A percentile compares a stretch with the other conserved stretches of the same genome.
Evolutionary conservation across 1,140 invertebrate species (phyloP).

Genomic region (Tetranychus urticae): DNA sequence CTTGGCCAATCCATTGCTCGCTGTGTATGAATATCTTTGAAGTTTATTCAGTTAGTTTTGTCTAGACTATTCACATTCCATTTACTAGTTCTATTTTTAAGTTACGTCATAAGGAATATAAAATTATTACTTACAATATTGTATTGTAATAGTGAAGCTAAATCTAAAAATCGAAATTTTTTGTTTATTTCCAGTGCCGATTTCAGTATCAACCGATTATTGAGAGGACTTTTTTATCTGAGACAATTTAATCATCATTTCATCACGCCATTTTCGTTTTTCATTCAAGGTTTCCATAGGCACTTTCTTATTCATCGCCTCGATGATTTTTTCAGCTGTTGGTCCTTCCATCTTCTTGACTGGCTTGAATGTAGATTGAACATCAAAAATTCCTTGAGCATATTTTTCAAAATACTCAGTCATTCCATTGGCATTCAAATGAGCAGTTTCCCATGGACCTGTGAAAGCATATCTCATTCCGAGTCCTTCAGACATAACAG

Average conservation of each 20-base stretch:
- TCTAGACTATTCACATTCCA: too few species aligned
- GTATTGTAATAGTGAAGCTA: too few species aligned
- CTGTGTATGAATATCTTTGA: too few species aligned
- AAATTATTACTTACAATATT: too few species aligned
- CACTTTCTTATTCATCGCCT: conserved; percentile 42
- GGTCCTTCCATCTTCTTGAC: conserved; percentile 38
- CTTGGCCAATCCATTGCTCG: too few species aligned
- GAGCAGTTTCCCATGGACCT: conserved; percentile 74
- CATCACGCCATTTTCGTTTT: conserved; percentile 54
- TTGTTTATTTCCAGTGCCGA: too few species aligned
- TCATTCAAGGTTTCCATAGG: conserved; percentile 47
- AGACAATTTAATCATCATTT: conserved; percentile 50
- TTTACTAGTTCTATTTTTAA: too few species aligned
- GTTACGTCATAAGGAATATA: too few species aligned
- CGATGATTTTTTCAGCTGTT: conserved; percentile 17
- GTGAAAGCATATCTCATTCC: conserved; percentile 84
- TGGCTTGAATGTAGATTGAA: conserved; percentile 46
- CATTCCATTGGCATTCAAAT: conserved; percentile 77
- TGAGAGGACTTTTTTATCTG: conserved; percentile 33
- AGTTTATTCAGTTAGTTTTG: too few species aligned
- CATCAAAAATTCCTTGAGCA: conserved; percentile 26
- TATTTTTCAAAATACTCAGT: conserved; percentile 46
- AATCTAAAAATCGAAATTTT: too few species aligned
- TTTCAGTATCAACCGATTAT: too few species aligned
- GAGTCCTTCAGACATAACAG: conserved; percentile 76